A percentile compares a stretch with the other conserved stretches of the same genome.
Conservation (phyloP, 2,888 invertebrate genomes). For the Hypolimnas misippus region DNA sequence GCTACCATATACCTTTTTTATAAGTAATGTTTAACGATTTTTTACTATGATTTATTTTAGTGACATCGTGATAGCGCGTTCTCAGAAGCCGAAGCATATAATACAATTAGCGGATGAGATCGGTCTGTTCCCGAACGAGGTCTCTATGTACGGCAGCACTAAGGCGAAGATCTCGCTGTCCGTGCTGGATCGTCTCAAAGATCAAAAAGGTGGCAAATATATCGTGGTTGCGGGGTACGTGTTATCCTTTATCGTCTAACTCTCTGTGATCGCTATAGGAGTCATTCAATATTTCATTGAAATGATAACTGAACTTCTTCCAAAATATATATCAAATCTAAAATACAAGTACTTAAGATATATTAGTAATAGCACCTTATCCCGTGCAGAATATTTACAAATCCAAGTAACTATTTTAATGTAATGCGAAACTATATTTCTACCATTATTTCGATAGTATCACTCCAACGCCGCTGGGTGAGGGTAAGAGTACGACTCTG, state of each 20-base stretch:
- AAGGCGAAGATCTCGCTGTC: conserved; percentile 96
- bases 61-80: conserved; percentile 95
- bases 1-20: too few species aligned
- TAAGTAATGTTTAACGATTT: too few species aligned
- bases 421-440: too few species aligned
- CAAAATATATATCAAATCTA: too few species aligned
- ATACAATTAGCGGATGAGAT: conserved; percentile 91
- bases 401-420: not conserved
- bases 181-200: conserved; percentile 89
- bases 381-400: not conserved
- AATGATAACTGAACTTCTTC: too few species aligned
- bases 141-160: conserved; percentile 95
- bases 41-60: too few species aligned
- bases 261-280: too few species aligned
- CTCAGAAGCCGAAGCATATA: conserved; percentile 94
- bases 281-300: too few species aligned
- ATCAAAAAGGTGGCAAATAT: conserved; percentile 92
- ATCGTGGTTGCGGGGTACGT: conserved; percentile 96
- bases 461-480: conserved; percentile 99
- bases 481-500: conserved; percentile 98
- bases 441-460: too few species aligned
- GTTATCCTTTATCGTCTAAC: not conserved
- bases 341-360: too few species aligned
- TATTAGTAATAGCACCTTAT: too few species aligned
- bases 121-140: conserved; percentile 90